These are phyloP conservation scores for Mantis religiosa DNA, from an alignment of 2,888 invertebrate species.

Conservation along the genomic window DNA sequence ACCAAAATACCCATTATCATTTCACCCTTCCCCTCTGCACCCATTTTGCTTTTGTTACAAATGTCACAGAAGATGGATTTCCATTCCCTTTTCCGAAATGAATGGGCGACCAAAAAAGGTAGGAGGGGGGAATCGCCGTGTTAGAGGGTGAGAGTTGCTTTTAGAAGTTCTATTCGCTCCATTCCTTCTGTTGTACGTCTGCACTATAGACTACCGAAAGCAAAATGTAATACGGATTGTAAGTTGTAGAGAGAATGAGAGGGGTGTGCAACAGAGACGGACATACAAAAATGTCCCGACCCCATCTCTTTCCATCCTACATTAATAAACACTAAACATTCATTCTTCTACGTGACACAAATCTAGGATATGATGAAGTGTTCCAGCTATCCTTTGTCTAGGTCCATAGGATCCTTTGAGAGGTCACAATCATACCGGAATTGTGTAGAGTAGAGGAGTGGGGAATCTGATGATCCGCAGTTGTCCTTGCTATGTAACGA, in stretches of 20 bases:
- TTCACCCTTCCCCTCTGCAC: background rate
- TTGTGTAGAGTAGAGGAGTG: background rate
- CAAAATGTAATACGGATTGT: background rate
- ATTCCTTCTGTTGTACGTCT: background rate
- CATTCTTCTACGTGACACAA: conserved; percentile 28
- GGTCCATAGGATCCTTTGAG: background rate
- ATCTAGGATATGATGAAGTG: conserved; percentile 29
- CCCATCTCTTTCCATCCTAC: conserved; percentile 16
- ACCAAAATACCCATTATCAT: conserved; percentile 9
- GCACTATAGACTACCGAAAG: background rate
- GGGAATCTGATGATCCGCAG: background rate
- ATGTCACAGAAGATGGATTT: conserved; percentile 10
- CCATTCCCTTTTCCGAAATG: background rate
- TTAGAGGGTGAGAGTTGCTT: background rate
- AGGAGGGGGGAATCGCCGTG: background rate
- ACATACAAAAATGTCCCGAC: background rate
- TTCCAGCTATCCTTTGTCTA: background rate
- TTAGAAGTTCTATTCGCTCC: background rate
- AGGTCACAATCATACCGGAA: background rate
- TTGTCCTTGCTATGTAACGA: background rate
- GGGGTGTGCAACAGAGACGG: background rate
- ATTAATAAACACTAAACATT: conserved; percentile 32
- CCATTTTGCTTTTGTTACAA: background rate
- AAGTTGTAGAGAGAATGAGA: background rate
- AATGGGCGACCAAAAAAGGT: background rate